Conservation (phyloP, 1,140 invertebrate genomes). For the Chironomus tepperi region DNA sequence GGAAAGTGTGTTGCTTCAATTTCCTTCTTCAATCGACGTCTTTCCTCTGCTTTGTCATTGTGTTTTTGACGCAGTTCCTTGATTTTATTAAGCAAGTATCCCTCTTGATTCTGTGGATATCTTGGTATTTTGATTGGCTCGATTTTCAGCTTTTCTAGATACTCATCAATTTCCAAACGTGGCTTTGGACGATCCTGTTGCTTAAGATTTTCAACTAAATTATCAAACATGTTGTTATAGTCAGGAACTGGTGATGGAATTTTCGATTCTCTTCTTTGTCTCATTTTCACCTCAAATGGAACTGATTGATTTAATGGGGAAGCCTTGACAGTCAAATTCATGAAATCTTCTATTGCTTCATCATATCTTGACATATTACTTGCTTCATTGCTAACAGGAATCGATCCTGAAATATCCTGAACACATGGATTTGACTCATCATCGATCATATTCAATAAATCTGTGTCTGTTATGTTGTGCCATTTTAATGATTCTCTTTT, state of each 20-base stretch:
- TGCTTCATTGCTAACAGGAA: neutral
- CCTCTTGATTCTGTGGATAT: neutral
- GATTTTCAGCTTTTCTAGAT: neutral
- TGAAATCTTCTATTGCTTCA: neutral
- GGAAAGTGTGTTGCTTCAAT: neutral
- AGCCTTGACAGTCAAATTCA: neutral
- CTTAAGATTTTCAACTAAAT: neutral
- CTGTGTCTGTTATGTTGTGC: neutral
- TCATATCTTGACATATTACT: neutral
- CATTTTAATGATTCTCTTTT: neutral
- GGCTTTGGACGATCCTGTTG: neutral
- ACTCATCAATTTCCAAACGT: neutral
- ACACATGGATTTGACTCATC: neutral
- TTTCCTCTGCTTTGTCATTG: neutral
- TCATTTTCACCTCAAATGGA: neutral
- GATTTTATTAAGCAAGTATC: neutral
- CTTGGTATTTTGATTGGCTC: neutral
- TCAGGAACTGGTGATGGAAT: neutral
- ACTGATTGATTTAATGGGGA: neutral
- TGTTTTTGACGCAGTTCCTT: neutral
- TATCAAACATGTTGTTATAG: neutral
- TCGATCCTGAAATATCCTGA: neutral
- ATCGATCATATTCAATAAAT: neutral
- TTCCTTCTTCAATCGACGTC: neutral
- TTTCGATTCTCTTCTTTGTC: neutral